Conservation (phyloP, 1,140 invertebrate species). For the Drosophila sucinea region DNA sequence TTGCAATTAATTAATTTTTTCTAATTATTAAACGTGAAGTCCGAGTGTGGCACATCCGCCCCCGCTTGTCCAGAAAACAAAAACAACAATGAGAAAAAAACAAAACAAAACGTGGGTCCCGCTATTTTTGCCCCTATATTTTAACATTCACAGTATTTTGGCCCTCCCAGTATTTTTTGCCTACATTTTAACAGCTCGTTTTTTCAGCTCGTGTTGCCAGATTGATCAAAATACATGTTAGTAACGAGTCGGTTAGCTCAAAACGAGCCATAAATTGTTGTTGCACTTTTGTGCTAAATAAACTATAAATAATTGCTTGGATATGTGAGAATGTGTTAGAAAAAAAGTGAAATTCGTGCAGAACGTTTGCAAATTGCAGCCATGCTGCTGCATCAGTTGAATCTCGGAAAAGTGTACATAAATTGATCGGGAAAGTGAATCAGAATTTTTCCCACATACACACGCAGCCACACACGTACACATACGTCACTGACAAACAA, state of each 20-base stretch:
- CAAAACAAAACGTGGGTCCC: neutral
- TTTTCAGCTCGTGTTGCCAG: too few species aligned
- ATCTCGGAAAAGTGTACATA: conserved; percentile 10
- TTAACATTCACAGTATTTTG: too few species aligned
- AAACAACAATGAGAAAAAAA: conserved; percentile 4
- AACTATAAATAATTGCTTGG: neutral
- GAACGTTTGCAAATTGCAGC: neutral
- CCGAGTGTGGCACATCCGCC: conserved; percentile 2
- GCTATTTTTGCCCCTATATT: too few species aligned
- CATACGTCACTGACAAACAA: conserved; percentile 44
- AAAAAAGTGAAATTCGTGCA: conserved; percentile 10
- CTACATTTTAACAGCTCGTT: too few species aligned
- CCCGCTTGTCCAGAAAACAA: conserved; percentile 1
- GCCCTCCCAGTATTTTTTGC: too few species aligned
- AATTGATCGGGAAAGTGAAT: conserved; percentile 61
- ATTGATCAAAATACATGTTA: too few species aligned
- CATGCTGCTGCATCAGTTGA: neutral
- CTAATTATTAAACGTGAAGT: conserved; percentile 8
- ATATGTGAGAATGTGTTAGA: conserved; percentile 2
- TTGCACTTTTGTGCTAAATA: neutral
- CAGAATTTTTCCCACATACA: conserved; percentile 60
- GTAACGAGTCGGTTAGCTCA: too few species aligned
- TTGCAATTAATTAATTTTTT: conserved; percentile 14
- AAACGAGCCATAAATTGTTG: neutral
- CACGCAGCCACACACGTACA: conserved; percentile 36